A percentile compares a stretch with the other conserved stretches of the same genome.
phyloP scores from a whole-genome alignment of 2,797 vertebrate genomes.

The Sebastes glaucus region DNA sequence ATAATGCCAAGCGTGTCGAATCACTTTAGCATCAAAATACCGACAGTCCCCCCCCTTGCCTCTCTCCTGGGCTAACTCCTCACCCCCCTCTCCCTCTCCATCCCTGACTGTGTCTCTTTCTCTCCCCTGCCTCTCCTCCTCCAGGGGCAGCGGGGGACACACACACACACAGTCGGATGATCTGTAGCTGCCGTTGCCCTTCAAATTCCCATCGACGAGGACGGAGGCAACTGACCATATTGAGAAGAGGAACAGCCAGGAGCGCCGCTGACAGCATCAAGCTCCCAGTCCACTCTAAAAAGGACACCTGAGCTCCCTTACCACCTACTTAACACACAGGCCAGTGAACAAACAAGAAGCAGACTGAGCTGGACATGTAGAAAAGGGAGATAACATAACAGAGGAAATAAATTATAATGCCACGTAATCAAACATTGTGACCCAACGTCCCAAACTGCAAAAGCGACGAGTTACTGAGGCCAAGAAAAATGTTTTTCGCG shows the following conservation, averaged over 20 bases:
- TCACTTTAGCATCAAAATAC: slow-evolving; percentile 82
- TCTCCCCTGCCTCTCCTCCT: slow-evolving; percentile 11
- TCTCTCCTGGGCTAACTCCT: slow-evolving; percentile 14
- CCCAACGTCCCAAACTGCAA: slow-evolving; percentile 4
- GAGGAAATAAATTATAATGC: background rate
- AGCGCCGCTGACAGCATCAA: slow-evolving; percentile 10
- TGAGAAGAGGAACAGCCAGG: slow-evolving; percentile 22
- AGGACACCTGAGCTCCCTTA: slow-evolving; percentile 60
- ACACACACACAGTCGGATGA: slow-evolving; percentile 18
- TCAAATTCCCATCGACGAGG: slow-evolving; percentile 53
- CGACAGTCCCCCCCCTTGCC: slow-evolving; percentile 26
- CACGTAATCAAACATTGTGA: background rate
- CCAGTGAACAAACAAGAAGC: slow-evolving; percentile 53
- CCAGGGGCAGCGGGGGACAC: background rate
- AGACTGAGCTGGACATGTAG: background rate
- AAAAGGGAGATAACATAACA: background rate
- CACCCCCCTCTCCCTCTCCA: slow-evolving; percentile 8
- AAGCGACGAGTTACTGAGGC: background rate
- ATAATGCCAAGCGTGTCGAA: slow-evolving; percentile 84
- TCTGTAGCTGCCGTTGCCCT: slow-evolving; percentile 51
- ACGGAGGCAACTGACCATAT: slow-evolving; percentile 49
- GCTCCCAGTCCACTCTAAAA: slow-evolving; percentile 33
- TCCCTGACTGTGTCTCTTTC: slow-evolving; percentile 11
- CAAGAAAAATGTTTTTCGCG: slow-evolving; percentile 32
- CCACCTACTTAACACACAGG: slow-evolving; percentile 42